Base-by-base conservation (phyloP, 2,113 vertebrate genomes). In the Nansenia antarctica region DNA sequence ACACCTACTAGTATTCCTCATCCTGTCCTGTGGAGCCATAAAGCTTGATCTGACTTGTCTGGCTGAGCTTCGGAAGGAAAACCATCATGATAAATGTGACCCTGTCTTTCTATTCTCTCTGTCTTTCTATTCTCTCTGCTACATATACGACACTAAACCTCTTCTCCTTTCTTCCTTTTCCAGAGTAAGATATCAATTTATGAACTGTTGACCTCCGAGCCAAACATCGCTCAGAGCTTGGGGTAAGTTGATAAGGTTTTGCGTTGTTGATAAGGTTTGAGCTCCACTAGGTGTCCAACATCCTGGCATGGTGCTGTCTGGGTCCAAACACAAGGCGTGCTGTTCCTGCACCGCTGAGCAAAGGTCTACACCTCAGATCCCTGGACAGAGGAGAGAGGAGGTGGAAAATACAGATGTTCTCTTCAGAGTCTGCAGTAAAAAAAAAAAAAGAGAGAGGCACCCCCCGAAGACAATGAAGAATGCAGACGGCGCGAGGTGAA, bases 401-500 rank as follows among this genome's bases (percentile, higher is more conserved):
- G 57, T 32, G 57, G 30, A 60, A 60, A 60, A 60, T 35, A 60
- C 32, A 60, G 58, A 60, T 60, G 58, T 60, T 60, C 32, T 35
- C 30, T 60, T 60, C 58, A 60, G 54, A 57, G 58, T 60, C n/a
- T 20, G 58, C 58, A 60, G 31, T 60, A 35, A 35, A 35, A 35
- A 15, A 31, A 27, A 31, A 12, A 58, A 5, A 49, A 53, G 22
- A 53, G 49, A 53, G 49, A 24, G 49, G 49, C 20, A 22, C 58
- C 58, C 57, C 58, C 58, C 12, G 31, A 60, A 60, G 58, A 60
- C 58, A 60, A 60, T 60, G 58, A 22, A 20, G 31, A 34, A 60
- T 34, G 58, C 58, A 60, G 58, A 60, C 58, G 7, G 30, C 20
- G 58, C 30, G n/a, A 60, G 58, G 58, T 60, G 58, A 60, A 60